Evolutionary conservation across 2,113 vertebrate genomes (phyloP).

Genomic region (Hemichromis elongatus): DNA sequence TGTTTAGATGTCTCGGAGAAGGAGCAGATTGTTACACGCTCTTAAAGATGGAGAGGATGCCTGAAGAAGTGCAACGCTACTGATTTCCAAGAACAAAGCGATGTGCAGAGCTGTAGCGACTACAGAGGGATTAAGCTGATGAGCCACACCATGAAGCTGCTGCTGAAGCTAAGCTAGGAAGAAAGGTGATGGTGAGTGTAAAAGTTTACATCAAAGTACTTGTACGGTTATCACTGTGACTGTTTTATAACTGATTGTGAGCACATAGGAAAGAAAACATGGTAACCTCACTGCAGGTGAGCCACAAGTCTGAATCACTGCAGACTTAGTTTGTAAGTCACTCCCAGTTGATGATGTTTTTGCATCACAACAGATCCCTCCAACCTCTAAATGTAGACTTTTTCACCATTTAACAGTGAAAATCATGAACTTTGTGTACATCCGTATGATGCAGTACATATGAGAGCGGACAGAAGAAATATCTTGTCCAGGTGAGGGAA

Average conservation of each 20-base stretch:
- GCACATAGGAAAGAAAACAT: fast-evolving
- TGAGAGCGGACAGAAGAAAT: fast-evolving
- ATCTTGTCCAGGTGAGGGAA: background rate
- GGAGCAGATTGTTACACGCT: background rate
- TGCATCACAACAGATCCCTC: background rate
- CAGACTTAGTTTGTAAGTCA: background rate
- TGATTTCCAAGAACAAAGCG: background rate
- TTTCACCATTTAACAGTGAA: background rate
- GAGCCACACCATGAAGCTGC: background rate
- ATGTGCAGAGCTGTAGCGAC: background rate
- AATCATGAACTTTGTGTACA: background rate
- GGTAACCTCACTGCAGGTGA: too few relatives aligned
- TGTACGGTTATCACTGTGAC: background rate
- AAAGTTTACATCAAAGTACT: too few relatives aligned
- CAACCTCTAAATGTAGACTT: background rate
- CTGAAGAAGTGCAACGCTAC: background rate
- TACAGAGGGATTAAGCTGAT: background rate
- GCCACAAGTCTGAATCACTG: background rate
- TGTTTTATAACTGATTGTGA: background rate
- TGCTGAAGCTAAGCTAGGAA: background rate
- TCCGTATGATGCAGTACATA: background rate
- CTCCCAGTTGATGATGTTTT: background rate
- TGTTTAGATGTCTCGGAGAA: fast-evolving
- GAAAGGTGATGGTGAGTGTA: background rate
- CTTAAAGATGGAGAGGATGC: background rate